Conservation (phyloP, 53 echinoderm and acorn worm genomes). For the Crossaster papposus region DNA sequence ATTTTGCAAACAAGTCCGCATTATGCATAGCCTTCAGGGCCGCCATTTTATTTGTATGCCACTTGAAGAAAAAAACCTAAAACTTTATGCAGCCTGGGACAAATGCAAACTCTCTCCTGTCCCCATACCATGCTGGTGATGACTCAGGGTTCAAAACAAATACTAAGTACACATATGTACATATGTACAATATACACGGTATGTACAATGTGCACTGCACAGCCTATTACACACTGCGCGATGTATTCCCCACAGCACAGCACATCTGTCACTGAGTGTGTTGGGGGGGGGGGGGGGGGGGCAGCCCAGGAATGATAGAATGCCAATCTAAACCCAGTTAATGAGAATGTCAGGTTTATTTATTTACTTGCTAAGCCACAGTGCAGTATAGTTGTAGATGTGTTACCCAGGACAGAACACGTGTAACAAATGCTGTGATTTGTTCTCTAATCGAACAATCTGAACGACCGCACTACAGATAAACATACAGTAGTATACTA, state of each 20-base stretch:
- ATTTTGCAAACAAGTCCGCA: too few species aligned
- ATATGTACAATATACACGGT: background rate
- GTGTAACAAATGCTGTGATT: background rate
- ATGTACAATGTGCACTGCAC: background rate
- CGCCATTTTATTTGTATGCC: too few species aligned
- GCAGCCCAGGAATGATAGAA: slow-evolving; percentile 33
- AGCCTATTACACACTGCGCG: background rate
- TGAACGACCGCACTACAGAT: background rate
- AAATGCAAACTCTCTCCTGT: too few species aligned
- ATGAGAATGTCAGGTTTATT: slow-evolving; percentile 20
- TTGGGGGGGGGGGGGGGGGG: background rate
- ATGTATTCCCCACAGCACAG: background rate
- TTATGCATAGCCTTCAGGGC: too few species aligned
- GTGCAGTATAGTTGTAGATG: background rate
- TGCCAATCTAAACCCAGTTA: slow-evolving; percentile 8
- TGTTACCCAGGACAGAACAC: background rate
- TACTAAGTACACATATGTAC: background rate
- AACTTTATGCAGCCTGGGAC: background rate
- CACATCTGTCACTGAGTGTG: slow-evolving; percentile 39
- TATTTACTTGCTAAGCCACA: background rate
- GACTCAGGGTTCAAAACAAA: background rate
- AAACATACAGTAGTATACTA: too few species aligned
- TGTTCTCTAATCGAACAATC: background rate
- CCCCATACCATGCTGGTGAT: background rate
- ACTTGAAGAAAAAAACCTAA: too few species aligned